A percentile compares a stretch with the other conserved stretches of the same genome.
These are phyloP conservation scores for Mus spicilegus DNA, from an alignment of 2,113 vertebrate species.

Conservation along the genomic window DNA sequence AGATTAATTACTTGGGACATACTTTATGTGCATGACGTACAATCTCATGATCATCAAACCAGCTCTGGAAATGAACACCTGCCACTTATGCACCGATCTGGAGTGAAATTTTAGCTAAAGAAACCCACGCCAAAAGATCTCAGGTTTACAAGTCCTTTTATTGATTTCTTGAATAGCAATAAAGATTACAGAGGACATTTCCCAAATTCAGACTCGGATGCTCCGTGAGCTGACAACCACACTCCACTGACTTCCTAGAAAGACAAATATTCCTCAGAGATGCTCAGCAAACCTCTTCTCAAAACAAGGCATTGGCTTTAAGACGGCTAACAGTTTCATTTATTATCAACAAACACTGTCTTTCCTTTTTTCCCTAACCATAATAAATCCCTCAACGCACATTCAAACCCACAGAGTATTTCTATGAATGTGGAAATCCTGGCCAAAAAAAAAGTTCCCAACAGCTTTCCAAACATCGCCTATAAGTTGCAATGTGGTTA, in stretches of 20 bases:
- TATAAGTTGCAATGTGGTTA: conserved; percentile 45
- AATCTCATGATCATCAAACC: conserved; percentile 34
- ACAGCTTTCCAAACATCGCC: conserved; percentile 47
- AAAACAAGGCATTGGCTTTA: conserved; percentile 24
- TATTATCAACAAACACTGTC: conserved; percentile 28
- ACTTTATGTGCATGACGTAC: background rate
- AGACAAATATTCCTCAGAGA: conserved; percentile 22
- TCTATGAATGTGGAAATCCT: background rate
- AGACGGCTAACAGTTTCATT: conserved; percentile 22
- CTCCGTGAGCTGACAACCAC: background rate
- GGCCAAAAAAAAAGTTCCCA: background rate
- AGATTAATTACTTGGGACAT: conserved; percentile 54
- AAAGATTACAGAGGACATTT: background rate
- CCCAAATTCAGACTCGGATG: conserved; percentile 29
- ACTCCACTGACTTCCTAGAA: background rate
- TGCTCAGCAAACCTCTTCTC: background rate
- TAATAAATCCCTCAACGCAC: conserved; percentile 50
- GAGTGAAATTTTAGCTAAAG: conserved; percentile 35
- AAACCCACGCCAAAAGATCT: conserved; percentile 24
- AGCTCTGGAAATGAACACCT: conserved; percentile 38
- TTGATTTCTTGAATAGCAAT: background rate
- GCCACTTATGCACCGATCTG: background rate
- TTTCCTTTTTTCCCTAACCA: conserved; percentile 40
- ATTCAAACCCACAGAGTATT: conserved; percentile 46
- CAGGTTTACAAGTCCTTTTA: background rate